These are phyloP conservation scores for Prenolepis imparis DNA, from an alignment of 2,888 invertebrate genomes.

Conservation along the genomic window DNA sequence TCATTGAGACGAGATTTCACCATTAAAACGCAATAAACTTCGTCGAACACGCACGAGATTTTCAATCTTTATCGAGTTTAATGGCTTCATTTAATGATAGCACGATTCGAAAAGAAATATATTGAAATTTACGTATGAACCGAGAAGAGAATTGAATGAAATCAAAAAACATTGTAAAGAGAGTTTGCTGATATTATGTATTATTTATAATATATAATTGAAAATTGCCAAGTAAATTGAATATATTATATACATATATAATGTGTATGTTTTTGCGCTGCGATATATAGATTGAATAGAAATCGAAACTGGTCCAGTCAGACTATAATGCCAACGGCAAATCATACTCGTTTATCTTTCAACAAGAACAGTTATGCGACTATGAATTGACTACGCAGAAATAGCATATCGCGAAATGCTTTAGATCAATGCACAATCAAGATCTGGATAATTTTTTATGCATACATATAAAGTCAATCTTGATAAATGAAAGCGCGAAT, in stretches of 20 bases:
- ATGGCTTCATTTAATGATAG: constrained; percentile 31
- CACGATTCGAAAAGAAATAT: not conserved
- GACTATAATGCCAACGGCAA: constrained; percentile 14
- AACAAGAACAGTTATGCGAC: constrained; percentile 20
- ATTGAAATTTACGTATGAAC: constrained; percentile 14
- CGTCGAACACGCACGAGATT: not conserved
- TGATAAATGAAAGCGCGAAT: not conserved
- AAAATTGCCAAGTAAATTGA: constrained; percentile 7
- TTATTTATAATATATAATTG: constrained; percentile 39
- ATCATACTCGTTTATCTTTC: constrained; percentile 41
- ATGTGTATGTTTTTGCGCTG: not conserved
- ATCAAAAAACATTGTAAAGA: not conserved
- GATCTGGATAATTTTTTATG: not conserved
- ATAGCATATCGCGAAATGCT: constrained; percentile 20
- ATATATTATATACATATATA: not conserved
- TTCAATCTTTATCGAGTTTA: constrained; percentile 37
- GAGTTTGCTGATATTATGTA: not conserved
- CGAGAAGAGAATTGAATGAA: constrained; percentile 8
- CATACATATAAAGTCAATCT: not conserved
- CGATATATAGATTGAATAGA: not conserved
- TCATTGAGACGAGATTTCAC: constrained; percentile 35
- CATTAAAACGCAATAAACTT: constrained; percentile 40
- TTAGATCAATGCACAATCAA: constrained; percentile 1
- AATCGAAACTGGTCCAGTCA: constrained; percentile 31
- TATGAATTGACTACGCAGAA: not conserved